Percentiles rank a stretch among this genome's conserved stretches.
phyloP scores from a whole-genome alignment of 2,797 vertebrate species.

The Periparus ater region DNA sequence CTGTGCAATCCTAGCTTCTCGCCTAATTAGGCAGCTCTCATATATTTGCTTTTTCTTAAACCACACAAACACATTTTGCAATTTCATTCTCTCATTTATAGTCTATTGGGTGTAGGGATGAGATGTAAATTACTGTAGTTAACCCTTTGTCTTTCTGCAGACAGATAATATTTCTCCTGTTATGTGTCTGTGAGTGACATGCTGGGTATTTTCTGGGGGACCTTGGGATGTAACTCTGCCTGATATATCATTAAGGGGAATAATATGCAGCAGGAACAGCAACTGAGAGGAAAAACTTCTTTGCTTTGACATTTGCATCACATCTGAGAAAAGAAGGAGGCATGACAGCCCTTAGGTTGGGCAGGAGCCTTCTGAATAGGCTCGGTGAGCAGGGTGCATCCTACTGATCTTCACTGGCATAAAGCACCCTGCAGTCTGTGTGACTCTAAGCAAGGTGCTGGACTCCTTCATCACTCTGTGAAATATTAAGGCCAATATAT shows the following conservation, averaged over 20 bases:
- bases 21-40: neutral
- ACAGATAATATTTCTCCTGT: neutral
- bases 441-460: neutral
- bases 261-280: neutral
- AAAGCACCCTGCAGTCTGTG: neutral
- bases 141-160: neutral
- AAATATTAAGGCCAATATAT: neutral
- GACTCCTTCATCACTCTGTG: neutral
- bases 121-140: conserved; percentile 11
- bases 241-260: neutral
- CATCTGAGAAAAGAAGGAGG: neutral
- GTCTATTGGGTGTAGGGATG: neutral
- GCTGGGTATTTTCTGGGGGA: neutral
- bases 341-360: neutral
- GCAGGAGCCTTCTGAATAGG: neutral
- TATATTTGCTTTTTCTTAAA: conserved; percentile 57
- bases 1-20: neutral
- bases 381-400: fast-evolving
- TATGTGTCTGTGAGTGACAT: neutral
- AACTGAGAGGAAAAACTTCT: neutral
- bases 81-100: neutral
- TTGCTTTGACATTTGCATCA: neutral
- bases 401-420: neutral
- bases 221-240: neutral
- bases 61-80: neutral